phyloP scores from a whole-genome alignment of 2,888 invertebrate genomes.

The Hipparchia semele region DNA sequence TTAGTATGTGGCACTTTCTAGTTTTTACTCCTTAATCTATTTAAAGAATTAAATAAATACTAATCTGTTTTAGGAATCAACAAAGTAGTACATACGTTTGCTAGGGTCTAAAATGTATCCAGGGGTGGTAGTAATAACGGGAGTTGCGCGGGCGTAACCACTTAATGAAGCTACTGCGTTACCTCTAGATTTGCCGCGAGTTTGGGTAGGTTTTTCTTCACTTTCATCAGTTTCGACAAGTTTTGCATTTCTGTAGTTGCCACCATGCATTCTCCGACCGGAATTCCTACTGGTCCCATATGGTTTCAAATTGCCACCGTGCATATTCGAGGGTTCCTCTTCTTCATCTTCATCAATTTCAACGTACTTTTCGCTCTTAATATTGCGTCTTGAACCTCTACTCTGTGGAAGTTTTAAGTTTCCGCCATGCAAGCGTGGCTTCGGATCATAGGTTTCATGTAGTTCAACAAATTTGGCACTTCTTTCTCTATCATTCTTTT shows the following conservation, averaged over 20 bases:
- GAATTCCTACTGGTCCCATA: conserved; percentile 48
- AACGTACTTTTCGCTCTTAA: conserved; percentile 58
- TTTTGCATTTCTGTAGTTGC: conserved; percentile 70
- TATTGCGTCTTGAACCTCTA: conserved; percentile 43
- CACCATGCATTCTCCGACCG: conserved; percentile 66
- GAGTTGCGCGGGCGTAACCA: conserved; percentile 2
- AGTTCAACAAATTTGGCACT: conserved; percentile 58
- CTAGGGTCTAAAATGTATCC: conserved; percentile 76
- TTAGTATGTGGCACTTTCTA: conserved; percentile 63
- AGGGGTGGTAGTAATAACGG: conserved; percentile 58
- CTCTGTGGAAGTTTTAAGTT: conserved; percentile 52
- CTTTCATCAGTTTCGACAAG: conserved; percentile 48
- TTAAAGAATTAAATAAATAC: conserved; percentile 29
- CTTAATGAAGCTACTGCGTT: conserved; percentile 53
- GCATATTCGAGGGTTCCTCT: conserved; percentile 48
- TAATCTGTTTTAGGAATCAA: conserved; percentile 54
- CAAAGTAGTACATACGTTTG: conserved; percentile 79
- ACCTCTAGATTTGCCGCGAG: conserved; percentile 38
- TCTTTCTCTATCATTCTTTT: conserved; percentile 32
- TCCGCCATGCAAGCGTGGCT: conserved; percentile 56
- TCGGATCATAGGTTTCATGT: conserved; percentile 43
- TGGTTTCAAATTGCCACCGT: conserved; percentile 54
- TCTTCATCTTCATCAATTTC: conserved; percentile 60
- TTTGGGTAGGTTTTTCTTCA: conserved; percentile 39
- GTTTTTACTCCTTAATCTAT: conserved; percentile 51